A percentile compares a stretch with the other conserved stretches of the same genome.
Conservation (phyloP, 2,797 vertebrate genomes). For the Microctenopoma steveboyesi region DNA sequence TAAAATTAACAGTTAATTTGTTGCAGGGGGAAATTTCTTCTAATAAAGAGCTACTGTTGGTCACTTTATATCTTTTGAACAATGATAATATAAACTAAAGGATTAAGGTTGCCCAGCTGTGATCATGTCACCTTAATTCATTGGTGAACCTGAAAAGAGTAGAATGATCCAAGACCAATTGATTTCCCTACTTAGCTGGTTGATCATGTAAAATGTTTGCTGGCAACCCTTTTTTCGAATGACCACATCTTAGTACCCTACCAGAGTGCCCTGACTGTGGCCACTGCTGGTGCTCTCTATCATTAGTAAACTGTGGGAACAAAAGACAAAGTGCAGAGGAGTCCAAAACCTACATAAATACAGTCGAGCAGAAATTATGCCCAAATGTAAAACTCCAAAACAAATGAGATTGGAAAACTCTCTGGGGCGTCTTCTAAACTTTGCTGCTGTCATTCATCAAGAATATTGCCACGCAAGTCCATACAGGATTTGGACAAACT, state of each 20-base stretch:
- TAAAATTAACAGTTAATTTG: too few relatives aligned
- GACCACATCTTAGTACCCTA: conserved; percentile 15
- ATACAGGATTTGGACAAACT: conserved; percentile 75
- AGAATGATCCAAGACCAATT: conserved; percentile 17
- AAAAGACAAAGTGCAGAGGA: conserved; percentile 40
- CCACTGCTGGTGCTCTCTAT: conserved; percentile 41
- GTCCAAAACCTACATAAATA: conserved; percentile 62
- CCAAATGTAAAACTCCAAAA: conserved; percentile 75
- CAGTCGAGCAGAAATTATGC: conserved; percentile 58
- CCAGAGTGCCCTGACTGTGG: conserved; percentile 22
- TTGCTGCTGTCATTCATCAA: conserved; percentile 73
- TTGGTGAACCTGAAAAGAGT: conserved; percentile 4
- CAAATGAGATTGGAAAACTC: conserved; percentile 73
- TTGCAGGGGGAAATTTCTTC: neutral
- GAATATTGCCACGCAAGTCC: conserved; percentile 71
- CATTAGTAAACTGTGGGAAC: conserved; percentile 59
- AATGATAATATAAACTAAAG: neutral
- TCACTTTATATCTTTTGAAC: neutral
- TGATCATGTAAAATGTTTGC: conserved; percentile 37
- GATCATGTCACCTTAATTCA: conserved; percentile 14
- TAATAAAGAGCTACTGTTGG: neutral
- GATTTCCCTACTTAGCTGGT: conserved; percentile 10
- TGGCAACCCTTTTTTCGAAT: conserved; percentile 16
- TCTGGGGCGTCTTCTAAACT: conserved; percentile 72
- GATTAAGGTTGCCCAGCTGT: neutral